Percentiles rank a stretch among this genome's conserved stretches.
phyloP scores from a whole-genome alignment of 2,797 vertebrate genomes.

The Lophius americanus region DNA sequence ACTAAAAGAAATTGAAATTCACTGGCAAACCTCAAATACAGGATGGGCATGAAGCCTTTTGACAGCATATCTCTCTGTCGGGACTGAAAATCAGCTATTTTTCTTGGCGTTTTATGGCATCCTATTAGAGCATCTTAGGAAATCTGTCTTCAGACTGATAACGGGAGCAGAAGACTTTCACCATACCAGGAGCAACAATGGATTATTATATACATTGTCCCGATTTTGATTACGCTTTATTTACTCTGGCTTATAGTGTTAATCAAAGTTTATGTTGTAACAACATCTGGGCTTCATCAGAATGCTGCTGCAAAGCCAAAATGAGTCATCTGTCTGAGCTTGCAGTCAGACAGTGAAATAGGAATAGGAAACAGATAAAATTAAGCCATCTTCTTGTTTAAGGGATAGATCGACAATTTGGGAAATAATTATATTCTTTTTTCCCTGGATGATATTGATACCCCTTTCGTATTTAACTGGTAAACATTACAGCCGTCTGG shows the following conservation, averaged over 20 bases:
- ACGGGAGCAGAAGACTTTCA: too few species aligned
- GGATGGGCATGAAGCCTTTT: too few species aligned
- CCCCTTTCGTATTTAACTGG: rapidly evolving
- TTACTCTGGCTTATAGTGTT: slow-evolving; percentile 1
- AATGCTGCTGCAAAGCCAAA: slow-evolving; percentile 1
- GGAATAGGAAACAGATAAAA: background rate
- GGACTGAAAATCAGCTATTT: too few species aligned
- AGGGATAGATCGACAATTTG: background rate
- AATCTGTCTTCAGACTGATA: too few species aligned
- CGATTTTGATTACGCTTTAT: slow-evolving; percentile 1
- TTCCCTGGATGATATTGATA: background rate
- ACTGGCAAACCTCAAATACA: too few species aligned
- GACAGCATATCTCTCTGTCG: too few species aligned
- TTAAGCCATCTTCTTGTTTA: background rate
- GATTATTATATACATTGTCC: background rate
- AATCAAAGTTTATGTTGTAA: slow-evolving; percentile 8
- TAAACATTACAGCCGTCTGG: background rate
- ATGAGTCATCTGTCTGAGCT: slow-evolving; percentile 16
- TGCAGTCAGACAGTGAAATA: slow-evolving; percentile 13
- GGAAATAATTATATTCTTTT: background rate
- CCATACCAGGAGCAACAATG: background rate
- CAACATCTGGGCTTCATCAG: slow-evolving; percentile 21
- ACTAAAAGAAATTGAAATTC: too few species aligned
- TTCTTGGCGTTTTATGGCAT: too few species aligned
- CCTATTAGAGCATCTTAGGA: too few species aligned